Conservation (phyloP, 2,888 invertebrate species). For the Mycalesis mineus region DNA sequence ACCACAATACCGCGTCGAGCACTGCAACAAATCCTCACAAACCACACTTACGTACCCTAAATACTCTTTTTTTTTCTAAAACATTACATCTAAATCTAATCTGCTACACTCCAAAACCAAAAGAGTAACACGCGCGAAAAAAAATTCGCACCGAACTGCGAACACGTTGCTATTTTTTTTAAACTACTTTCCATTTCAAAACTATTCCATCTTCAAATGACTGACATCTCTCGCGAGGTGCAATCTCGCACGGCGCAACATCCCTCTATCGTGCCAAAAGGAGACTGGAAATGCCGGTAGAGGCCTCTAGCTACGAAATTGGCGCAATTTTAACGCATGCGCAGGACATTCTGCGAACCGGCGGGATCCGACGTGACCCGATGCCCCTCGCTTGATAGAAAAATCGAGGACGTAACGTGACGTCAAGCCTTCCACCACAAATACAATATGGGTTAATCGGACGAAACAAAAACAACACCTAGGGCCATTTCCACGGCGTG, state of each 20-base stretch:
- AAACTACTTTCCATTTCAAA: conserved; percentile 44
- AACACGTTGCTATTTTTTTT: conserved; percentile 34
- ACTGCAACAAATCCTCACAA: conserved; percentile 52
- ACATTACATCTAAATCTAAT: conserved; percentile 21
- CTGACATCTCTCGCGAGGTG: conserved; percentile 56
- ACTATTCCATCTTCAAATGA: conserved; percentile 66
- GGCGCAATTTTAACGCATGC: conserved; percentile 76
- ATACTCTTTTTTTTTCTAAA: conserved; percentile 27
- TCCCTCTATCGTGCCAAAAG: conserved; percentile 55
- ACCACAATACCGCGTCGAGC: conserved; percentile 52
- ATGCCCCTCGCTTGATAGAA: conserved; percentile 69
- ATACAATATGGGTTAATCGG: conserved; percentile 66
- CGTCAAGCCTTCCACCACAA: conserved; percentile 67
- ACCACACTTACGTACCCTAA: conserved; percentile 37
- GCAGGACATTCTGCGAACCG: conserved; percentile 57
- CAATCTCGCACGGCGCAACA: conserved; percentile 60
- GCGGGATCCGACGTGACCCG: conserved; percentile 66
- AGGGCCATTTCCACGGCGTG: conserved; percentile 36
- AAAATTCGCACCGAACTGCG: conserved; percentile 36
- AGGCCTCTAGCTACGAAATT: conserved; percentile 72
- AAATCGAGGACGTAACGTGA: conserved; percentile 76
- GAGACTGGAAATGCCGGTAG: conserved; percentile 65
- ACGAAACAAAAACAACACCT: conserved; percentile 63
- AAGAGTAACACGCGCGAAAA: conserved; percentile 20
- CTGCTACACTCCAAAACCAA: conserved; percentile 27